phyloP scores from a whole-genome alignment of 2,113 vertebrate genomes.

The Anser cygnoides region DNA sequence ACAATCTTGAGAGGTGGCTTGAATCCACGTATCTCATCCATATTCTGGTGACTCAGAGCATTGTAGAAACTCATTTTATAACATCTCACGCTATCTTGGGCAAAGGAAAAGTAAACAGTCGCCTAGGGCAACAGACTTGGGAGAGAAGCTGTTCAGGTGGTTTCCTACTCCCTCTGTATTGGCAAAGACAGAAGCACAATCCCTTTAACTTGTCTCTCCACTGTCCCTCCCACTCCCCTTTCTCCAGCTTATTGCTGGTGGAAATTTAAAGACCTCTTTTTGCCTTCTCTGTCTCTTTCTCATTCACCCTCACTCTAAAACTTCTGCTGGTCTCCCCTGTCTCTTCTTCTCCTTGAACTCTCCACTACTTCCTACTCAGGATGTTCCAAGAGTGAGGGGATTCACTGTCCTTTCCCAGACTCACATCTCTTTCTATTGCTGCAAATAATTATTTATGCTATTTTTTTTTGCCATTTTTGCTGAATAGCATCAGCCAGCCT shows the following conservation, averaged over 20 bases:
- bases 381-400: not conserved
- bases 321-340: not conserved
- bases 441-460: not conserved
- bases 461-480: not conserved
- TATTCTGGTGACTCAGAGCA: slow-evolving; percentile 56
- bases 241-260: not conserved
- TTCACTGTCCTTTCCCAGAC: not conserved
- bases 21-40: slow-evolving; percentile 29
- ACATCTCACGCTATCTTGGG: slow-evolving; percentile 30
- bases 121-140: slow-evolving; percentile 24
- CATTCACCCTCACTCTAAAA: not conserved
- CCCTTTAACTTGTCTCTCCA: not conserved
- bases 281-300: not conserved
- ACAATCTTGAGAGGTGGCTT: slow-evolving; percentile 60
- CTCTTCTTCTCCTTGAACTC: not conserved
- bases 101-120: slow-evolving; percentile 28
- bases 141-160: not conserved
- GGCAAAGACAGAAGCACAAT: not conserved
- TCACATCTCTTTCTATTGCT: not conserved
- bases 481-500: not conserved
- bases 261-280: not conserved
- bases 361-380: not conserved
- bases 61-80: slow-evolving; percentile 56
- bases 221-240: not conserved
- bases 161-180: not conserved